Evolutionary conservation across 2,888 invertebrate species (phyloP).

Genomic region (Platycheirus albimanus): DNA sequence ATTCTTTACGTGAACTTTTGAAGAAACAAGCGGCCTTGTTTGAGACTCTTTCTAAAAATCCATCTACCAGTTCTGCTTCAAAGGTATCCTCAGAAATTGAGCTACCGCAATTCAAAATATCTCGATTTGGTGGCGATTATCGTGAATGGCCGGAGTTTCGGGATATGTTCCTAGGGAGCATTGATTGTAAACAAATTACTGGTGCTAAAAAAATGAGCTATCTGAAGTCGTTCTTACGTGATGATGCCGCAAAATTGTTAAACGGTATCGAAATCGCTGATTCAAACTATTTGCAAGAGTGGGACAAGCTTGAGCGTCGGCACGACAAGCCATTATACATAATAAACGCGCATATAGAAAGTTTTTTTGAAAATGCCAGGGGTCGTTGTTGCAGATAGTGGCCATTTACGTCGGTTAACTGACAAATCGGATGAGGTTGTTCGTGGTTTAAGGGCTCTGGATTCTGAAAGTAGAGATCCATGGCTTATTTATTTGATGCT

Average conservation of each 20-base stretch:
- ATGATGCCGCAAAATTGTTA: not conserved
- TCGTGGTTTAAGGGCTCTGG: conserved; percentile 5
- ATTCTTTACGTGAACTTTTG: not conserved
- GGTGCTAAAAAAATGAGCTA: no score
- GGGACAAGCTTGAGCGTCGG: conserved; percentile 24
- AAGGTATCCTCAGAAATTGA: no score
- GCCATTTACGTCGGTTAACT: conserved; percentile 15
- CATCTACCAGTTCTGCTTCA: no score
- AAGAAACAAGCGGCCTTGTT: conserved; percentile 14
- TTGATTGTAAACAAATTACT: no score
- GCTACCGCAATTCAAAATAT: no score
- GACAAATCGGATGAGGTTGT: conserved; percentile 16
- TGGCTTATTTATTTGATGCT: conserved; percentile 8
- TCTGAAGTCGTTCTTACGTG: not conserved
- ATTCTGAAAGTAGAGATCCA: conserved; percentile 10
- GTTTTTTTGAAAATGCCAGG: conserved; percentile 8
- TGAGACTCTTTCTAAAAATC: not conserved
- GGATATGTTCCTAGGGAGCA: no score
- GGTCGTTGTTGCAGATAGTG: not conserved
- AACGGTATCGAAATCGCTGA: not conserved
- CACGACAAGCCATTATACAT: conserved; percentile 17
- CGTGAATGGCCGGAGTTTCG: no score
- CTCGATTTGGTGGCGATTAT: no score
- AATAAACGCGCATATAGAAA: conserved; percentile 8
- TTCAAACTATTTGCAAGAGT: conserved; percentile 15